Conservation (phyloP, 2,888 invertebrate species). For the Protophormia terraenovae region DNA sequence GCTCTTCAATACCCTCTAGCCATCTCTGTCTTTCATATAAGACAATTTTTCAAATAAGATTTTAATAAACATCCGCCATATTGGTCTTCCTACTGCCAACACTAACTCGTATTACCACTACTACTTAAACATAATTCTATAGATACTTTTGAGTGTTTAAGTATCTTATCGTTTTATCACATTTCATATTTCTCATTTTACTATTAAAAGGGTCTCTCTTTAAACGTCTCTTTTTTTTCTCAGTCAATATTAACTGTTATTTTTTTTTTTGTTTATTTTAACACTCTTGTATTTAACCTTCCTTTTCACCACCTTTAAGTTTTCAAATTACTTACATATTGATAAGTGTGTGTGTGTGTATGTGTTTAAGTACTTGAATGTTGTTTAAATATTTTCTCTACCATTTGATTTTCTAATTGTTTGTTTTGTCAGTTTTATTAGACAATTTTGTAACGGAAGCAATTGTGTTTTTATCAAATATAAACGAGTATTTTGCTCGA, state of each 20-base stretch:
- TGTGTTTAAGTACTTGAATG: background rate
- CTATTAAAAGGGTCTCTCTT: background rate
- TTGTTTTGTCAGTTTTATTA: conserved; percentile 56
- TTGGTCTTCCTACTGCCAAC: conserved; percentile 46
- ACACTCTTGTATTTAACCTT: background rate
- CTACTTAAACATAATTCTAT: background rate
- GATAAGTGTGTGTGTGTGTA: background rate
- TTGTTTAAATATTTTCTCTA: conserved; percentile 47
- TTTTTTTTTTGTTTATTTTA: background rate
- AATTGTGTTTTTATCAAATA: background rate
- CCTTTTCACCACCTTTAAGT: background rate
- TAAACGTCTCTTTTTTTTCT: background rate
- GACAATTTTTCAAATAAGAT: background rate
- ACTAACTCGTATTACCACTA: background rate
- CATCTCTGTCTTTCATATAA: conserved; percentile 28
- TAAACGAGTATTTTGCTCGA: background rate
- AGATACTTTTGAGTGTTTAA: background rate
- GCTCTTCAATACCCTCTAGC: conserved; percentile 50
- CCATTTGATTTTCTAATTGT: conserved; percentile 56
- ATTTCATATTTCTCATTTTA: conserved; percentile 15
- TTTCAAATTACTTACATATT: background rate
- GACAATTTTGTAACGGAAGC: conserved; percentile 51
- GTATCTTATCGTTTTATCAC: conserved; percentile 9
- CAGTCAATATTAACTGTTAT: background rate
- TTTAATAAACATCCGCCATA: conserved; percentile 58